Conservation (phyloP, 1,140 invertebrate genomes). For the Hylyphantes graminicola region DNA sequence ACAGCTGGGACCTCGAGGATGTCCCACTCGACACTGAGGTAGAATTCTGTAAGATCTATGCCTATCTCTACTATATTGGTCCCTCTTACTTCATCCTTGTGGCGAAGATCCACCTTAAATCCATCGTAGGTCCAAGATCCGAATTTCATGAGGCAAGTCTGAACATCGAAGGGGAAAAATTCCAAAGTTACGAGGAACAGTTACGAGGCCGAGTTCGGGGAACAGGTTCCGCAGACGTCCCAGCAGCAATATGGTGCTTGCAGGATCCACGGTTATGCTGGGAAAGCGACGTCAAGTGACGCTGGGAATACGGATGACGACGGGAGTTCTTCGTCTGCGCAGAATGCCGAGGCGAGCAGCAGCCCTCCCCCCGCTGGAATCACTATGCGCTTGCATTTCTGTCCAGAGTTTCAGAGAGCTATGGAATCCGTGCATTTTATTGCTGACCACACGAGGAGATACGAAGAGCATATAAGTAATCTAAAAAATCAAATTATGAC, state of each 20-base stretch:
- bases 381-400: constrained; percentile 55
- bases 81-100: constrained; percentile 80
- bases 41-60: constrained; percentile 92
- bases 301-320: constrained; percentile 25
- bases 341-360: constrained; percentile 15
- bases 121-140: too few relatives aligned
- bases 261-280: constrained; percentile 50
- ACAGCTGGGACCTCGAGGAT: too few relatives aligned
- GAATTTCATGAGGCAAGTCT: constrained; percentile 91
- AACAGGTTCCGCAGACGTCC: constrained; percentile 9
- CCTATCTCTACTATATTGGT: constrained; percentile 61
- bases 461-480: constrained; percentile 93
- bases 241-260: constrained; percentile 37
- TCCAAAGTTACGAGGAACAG: constrained; percentile 71
- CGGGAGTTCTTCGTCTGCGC: constrained; percentile 14
- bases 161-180: constrained; percentile 96
- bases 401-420: constrained; percentile 86
- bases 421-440: constrained; percentile 94
- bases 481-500: too few relatives aligned
- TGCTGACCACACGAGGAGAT: constrained; percentile 95
- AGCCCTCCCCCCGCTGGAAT: constrained; percentile 10
- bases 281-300: background rate
- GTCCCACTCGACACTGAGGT: too few relatives aligned
- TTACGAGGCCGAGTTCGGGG: constrained; percentile 33
- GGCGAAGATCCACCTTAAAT: constrained; percentile 80